Evolutionary conservation across 2,888 invertebrate genomes (phyloP).

Genomic region (Trissolcus brochymenae): DNA sequence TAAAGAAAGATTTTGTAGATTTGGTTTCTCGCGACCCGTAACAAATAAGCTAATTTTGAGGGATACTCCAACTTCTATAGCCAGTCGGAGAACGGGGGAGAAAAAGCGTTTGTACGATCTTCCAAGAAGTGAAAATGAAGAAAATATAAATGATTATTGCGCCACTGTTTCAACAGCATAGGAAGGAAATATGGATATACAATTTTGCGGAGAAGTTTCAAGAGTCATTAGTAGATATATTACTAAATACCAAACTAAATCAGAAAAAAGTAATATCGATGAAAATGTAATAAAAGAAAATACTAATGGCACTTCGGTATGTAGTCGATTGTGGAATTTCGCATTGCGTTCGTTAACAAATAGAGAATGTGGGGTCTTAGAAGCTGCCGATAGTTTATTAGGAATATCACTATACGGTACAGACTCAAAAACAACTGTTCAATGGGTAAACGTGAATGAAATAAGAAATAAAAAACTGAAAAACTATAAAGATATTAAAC

Average conservation of each 20-base stretch:
- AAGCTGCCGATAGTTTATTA: slow-evolving; percentile 67
- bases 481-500: slow-evolving; percentile 27
- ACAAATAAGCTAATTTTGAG: slow-evolving; percentile 45
- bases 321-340: slow-evolving; percentile 61
- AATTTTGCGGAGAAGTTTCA: slow-evolving; percentile 15
- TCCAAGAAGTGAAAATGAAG: slow-evolving; percentile 54
- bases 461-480: slow-evolving; percentile 52
- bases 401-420: slow-evolving; percentile 66
- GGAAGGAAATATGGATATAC: slow-evolving; percentile 62
- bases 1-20: slow-evolving; percentile 49
- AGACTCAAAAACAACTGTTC: slow-evolving; percentile 65
- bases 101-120: slow-evolving; percentile 58
- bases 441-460: slow-evolving; percentile 64
- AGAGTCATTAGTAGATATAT: slow-evolving; percentile 60
- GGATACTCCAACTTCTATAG: slow-evolving; percentile 45
- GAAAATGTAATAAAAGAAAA: slow-evolving; percentile 61
- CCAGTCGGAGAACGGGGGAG: slow-evolving; percentile 59
- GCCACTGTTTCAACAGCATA: slow-evolving; percentile 60
- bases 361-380: slow-evolving; percentile 67
- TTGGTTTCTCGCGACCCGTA: slow-evolving; percentile 58
- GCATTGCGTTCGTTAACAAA: slow-evolving; percentile 62
- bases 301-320: slow-evolving; percentile 55
- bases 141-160: slow-evolving; percentile 44
- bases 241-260: slow-evolving; percentile 66
- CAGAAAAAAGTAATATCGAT: slow-evolving; percentile 61